A percentile compares a stretch with the other conserved stretches of the same genome.
phyloP scores from a whole-genome alignment of 2,113 vertebrate genomes.

The Oncorhynchus mykiss region DNA sequence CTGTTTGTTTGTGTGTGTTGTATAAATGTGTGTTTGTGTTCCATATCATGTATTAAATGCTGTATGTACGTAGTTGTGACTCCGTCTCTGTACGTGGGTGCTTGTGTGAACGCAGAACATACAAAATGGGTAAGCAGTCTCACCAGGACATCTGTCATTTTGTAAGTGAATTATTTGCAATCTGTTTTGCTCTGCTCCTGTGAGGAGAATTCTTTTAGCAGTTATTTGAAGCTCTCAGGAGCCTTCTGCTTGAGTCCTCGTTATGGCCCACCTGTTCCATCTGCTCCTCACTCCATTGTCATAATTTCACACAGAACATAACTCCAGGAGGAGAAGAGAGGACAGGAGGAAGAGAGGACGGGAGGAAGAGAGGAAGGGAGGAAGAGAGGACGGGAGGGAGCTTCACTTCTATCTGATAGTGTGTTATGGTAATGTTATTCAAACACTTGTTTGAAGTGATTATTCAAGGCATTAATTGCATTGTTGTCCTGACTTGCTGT shows the following conservation, averaged over 20 bases:
- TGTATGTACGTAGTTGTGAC: too few species aligned
- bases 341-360: not conserved
- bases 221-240: slow-evolving; percentile 46
- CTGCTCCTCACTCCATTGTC: slow-evolving; percentile 50
- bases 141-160: slow-evolving; percentile 25
- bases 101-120: not conserved
- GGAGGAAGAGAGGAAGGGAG: not conserved
- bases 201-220: slow-evolving; percentile 17
- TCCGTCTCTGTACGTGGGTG: not conserved
- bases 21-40: too few species aligned
- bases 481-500: too few species aligned
- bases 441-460: not conserved
- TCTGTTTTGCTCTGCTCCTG: slow-evolving; percentile 25
- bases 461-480: too few species aligned
- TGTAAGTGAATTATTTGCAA: slow-evolving; percentile 39
- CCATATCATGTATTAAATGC: too few species aligned
- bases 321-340: too few species aligned
- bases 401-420: not conserved
- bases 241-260: slow-evolving; percentile 42
- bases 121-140: too few species aligned
- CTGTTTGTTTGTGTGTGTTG: too few species aligned
- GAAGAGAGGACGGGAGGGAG: not conserved
- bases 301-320: slow-evolving; percentile 29
- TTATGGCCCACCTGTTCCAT: slow-evolving; percentile 60
- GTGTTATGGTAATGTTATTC: not conserved